A percentile compares a stretch with the other conserved stretches of the same genome.
Conservation (phyloP, 2,888 invertebrate species). For the Drosophila colorata region DNA sequence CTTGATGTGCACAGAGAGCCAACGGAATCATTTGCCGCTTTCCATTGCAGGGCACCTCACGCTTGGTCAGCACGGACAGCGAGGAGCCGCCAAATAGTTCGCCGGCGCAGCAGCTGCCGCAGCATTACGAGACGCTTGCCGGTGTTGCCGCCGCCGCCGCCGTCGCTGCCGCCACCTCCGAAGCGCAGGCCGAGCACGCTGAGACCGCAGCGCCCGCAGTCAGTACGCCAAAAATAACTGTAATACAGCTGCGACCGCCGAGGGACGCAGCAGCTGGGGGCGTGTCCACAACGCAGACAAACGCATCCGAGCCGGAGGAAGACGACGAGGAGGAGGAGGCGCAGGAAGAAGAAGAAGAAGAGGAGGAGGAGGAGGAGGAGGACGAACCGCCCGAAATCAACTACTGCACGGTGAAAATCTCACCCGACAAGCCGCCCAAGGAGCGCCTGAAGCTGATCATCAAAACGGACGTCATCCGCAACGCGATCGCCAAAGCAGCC, state of each 20-base stretch:
- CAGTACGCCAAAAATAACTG: conserved; percentile 80
- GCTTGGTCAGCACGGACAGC: conserved; percentile 89
- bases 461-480: conserved; percentile 84
- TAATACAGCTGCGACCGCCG: conserved; percentile 76
- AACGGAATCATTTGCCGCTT: conserved; percentile 20
- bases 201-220: conserved; percentile 55
- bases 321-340: conserved; percentile 51
- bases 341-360: conserved; percentile 67
- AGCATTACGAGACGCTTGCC: conserved; percentile 25
- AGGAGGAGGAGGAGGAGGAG: conserved; percentile 67
- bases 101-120: conserved; percentile 63
- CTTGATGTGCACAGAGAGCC: not conserved
- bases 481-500: conserved; percentile 84
- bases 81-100: conserved; percentile 86
- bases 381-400: conserved; percentile 84
- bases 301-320: not conserved
- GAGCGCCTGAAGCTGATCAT: conserved; percentile 86
- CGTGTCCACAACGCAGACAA: conserved; percentile 12
- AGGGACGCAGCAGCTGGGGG: conserved; percentile 28
- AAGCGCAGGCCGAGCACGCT: conserved; percentile 8
- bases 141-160: conserved; percentile 7
- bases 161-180: conserved; percentile 9
- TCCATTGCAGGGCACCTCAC: conserved; percentile 86
- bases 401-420: conserved; percentile 84
- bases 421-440: conserved; percentile 85